phyloP scores from a whole-genome alignment of 2,113 vertebrate genomes.

The Sapajus apella region DNA sequence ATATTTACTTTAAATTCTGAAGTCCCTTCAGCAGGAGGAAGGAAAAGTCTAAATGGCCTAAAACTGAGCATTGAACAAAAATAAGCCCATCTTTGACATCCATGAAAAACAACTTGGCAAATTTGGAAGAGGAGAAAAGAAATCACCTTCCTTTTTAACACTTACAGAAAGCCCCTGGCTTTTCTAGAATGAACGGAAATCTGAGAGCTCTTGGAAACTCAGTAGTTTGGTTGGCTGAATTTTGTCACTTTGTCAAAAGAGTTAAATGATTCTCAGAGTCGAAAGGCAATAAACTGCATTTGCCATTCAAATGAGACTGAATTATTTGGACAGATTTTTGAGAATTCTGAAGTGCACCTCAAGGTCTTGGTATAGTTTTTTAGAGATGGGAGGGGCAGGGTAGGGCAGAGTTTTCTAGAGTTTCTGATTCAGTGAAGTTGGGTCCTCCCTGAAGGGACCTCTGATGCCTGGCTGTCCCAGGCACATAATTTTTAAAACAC shows the following conservation, averaged over 20 bases:
- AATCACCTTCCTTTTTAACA: neutral
- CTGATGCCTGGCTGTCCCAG: neutral
- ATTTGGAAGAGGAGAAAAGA: neutral
- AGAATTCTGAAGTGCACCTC: neutral
- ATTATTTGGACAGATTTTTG: neutral
- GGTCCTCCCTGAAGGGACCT: neutral
- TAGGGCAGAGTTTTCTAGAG: neutral
- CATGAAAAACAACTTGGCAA: neutral
- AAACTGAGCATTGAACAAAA: neutral
- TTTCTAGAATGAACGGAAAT: neutral
- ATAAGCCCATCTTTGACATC: neutral
- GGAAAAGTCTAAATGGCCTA: neutral
- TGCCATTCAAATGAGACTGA: neutral
- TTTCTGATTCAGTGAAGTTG: neutral
- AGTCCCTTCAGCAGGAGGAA: neutral
- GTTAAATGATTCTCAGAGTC: neutral
- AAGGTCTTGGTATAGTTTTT: neutral
- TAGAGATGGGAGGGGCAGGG: neutral
- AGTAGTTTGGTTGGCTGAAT: neutral
- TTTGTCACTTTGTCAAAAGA: neutral
- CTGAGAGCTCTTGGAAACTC: neutral
- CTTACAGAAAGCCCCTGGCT: neutral
- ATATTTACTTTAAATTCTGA: conserved; percentile 36
- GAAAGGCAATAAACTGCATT: neutral
- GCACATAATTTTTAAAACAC: neutral